These are phyloP conservation scores for Spodoptera littoralis DNA, from an alignment of 2,888 invertebrate species.

Conservation along the genomic window DNA sequence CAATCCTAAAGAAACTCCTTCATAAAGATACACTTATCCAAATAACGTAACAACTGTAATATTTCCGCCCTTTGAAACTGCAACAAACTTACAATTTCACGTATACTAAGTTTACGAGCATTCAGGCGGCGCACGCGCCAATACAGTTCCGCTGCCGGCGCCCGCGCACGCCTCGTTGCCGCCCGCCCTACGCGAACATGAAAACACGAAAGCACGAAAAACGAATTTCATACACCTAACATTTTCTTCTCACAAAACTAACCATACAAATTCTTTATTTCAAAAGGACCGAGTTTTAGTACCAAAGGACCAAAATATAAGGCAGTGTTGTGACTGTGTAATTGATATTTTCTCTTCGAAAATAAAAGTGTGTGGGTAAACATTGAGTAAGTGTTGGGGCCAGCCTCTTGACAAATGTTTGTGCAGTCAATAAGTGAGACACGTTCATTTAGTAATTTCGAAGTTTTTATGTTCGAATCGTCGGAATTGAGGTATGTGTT, in stretches of 20 bases:
- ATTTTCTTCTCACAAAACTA: background rate
- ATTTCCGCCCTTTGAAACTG: constrained; percentile 65
- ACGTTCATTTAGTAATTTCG: constrained; percentile 65
- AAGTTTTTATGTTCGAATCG: constrained; percentile 50
- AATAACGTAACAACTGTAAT: constrained; percentile 37
- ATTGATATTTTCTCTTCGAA: constrained; percentile 46
- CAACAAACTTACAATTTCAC: constrained; percentile 75
- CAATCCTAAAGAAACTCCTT: too few species aligned
- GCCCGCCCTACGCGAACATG: constrained; percentile 79
- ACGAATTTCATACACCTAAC: constrained; percentile 22
- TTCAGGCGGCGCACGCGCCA: constrained; percentile 71
- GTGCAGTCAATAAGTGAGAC: constrained; percentile 76
- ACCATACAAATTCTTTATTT: background rate
- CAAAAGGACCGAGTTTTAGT: constrained; percentile 9
- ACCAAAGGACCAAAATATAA: constrained; percentile 23
- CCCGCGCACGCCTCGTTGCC: constrained; percentile 83
- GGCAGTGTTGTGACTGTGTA: constrained; percentile 57
- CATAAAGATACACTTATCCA: background rate
- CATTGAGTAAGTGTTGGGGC: constrained; percentile 41
- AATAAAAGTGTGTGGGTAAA: constrained; percentile 62
- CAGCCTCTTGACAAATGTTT: constrained; percentile 74
- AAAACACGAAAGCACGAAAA: constrained; percentile 42
- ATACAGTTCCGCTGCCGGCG: constrained; percentile 80
- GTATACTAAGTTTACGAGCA: constrained; percentile 75
- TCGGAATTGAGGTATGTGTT: constrained; percentile 63